Conservation (phyloP, 2,797 vertebrate species). For the Gobio occitaniae region DNA sequence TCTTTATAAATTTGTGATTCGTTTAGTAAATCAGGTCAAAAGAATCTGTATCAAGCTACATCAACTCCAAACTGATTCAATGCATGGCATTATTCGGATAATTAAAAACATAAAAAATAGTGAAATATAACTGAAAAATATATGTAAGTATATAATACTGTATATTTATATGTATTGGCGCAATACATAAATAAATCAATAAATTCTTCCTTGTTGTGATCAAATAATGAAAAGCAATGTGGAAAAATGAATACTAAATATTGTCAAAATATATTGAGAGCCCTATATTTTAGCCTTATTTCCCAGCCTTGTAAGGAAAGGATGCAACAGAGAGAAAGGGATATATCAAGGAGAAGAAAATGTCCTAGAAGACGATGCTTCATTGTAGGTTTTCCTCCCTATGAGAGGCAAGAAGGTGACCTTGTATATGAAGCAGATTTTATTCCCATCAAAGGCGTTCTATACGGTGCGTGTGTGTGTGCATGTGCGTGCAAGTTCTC, state of each 20-base stretch:
- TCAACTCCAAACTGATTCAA: not conserved
- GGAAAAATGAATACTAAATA: not conserved
- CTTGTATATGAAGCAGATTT: conserved; percentile 65
- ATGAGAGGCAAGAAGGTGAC: conserved; percentile 73
- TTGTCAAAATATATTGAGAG: not conserved
- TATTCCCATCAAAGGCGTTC: not conserved
- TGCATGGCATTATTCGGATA: not conserved
- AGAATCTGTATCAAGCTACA: not conserved
- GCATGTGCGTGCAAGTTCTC: not conserved
- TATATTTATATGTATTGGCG: not conserved
- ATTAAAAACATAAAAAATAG: not conserved
- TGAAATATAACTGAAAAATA: not conserved
- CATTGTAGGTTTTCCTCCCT: conserved; percentile 33
- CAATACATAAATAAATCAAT: not conserved
- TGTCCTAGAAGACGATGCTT: conserved; percentile 37
- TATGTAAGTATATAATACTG: not conserved
- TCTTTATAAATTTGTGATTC: not conserved
- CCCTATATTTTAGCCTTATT: not conserved
- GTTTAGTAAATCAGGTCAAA: not conserved
- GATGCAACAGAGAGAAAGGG: not conserved
- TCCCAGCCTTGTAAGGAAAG: not conserved
- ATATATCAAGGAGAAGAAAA: conserved; percentile 34
- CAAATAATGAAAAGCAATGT: not conserved
- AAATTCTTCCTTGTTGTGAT: not conserved
- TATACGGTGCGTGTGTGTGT: not conserved